These are phyloP conservation scores for Augiades crinisus DNA, from an alignment of 2,888 invertebrate species.

Conservation along the genomic window DNA sequence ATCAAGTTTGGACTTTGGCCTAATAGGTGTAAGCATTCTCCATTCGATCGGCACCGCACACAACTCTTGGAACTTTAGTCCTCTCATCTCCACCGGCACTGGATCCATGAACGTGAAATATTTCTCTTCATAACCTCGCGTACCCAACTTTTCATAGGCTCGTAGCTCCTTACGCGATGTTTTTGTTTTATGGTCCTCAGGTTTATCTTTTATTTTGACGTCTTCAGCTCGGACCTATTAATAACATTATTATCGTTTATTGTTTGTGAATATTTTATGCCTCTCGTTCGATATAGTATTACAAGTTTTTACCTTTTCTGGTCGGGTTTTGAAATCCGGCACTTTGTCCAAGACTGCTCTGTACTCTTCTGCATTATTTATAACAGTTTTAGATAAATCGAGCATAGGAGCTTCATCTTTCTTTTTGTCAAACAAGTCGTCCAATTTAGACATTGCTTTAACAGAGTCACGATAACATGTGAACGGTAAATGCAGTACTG, in stretches of 20 bases:
- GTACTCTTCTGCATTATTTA: slow-evolving; percentile 91
- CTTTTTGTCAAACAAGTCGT: slow-evolving; percentile 92
- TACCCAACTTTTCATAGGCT: slow-evolving; percentile 83
- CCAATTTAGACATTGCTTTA: slow-evolving; percentile 85
- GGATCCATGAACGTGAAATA: slow-evolving; percentile 85
- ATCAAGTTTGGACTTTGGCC: slow-evolving; percentile 91
- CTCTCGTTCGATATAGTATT: too few species aligned
- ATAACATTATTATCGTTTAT: background rate
- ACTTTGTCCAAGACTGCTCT: slow-evolving; percentile 91
- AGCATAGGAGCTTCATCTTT: slow-evolving; percentile 92
- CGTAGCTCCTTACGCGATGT: slow-evolving; percentile 87
- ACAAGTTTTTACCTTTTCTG: slow-evolving; percentile 95
- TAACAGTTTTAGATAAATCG: slow-evolving; percentile 90
- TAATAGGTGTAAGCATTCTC: slow-evolving; percentile 94
- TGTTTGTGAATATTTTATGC: too few species aligned
- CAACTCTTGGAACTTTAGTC: slow-evolving; percentile 87
- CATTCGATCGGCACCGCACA: slow-evolving; percentile 94
- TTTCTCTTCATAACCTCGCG: slow-evolving; percentile 81
- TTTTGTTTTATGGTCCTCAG: slow-evolving; percentile 86
- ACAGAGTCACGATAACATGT: slow-evolving; percentile 22
- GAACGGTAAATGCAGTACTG: slow-evolving; percentile 19
- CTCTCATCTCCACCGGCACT: slow-evolving; percentile 90
- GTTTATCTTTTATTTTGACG: slow-evolving; percentile 86
- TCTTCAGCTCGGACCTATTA: slow-evolving; percentile 87
- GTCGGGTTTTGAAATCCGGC: slow-evolving; percentile 93